These are phyloP conservation scores for Loriculus beryllinus DNA, from an alignment of 2,797 vertebrate species.

Conservation along the genomic window DNA sequence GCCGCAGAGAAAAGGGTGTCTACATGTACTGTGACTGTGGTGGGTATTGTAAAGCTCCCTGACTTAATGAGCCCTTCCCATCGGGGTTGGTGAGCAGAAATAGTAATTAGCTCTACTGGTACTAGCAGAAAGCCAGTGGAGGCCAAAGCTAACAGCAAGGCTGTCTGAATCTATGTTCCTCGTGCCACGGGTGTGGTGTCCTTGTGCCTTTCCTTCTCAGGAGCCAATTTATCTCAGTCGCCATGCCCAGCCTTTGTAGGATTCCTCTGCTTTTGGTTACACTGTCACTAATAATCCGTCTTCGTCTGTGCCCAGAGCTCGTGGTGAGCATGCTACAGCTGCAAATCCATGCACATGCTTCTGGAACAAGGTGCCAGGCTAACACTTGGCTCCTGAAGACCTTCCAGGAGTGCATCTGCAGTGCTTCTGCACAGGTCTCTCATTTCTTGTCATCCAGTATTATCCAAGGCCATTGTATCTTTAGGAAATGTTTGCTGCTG, in stretches of 20 bases:
- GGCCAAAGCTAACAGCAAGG: neutral
- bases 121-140: neutral
- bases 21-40: neutral
- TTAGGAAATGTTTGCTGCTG: neutral
- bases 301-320: neutral
- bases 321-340: neutral
- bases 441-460: neutral
- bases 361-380: neutral
- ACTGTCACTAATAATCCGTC: neutral
- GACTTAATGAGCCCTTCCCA: neutral
- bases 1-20: neutral
- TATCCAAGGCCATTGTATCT: neutral
- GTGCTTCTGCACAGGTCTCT: neutral
- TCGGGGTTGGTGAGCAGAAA: neutral
- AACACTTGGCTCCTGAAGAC: neutral
- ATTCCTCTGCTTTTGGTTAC: neutral
- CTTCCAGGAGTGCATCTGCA: neutral
- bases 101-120: neutral
- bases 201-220: neutral
- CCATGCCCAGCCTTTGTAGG: neutral
- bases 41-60: neutral
- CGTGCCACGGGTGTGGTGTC: fast-evolving
- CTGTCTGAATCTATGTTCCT: neutral
- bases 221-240: neutral
- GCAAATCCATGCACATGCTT: neutral